phyloP scores from a whole-genome alignment of 1,140 invertebrate species.

The Chionoecetes opilio region DNA sequence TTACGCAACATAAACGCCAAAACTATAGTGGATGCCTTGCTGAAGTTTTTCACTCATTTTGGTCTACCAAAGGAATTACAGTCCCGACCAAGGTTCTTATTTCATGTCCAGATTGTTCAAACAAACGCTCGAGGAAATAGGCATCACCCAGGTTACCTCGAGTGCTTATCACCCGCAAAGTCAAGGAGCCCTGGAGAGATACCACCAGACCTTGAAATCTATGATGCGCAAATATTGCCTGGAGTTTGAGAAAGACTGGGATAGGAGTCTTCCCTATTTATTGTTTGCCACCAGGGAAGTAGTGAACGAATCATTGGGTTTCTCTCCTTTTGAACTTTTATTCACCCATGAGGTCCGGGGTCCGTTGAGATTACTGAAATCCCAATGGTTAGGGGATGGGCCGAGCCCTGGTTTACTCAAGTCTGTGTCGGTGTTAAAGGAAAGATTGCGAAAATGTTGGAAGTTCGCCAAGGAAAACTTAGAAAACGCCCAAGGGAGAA shows the following conservation, averaged over 20 bases:
- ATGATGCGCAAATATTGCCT: slow-evolving; percentile 35
- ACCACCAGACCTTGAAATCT: slow-evolving; percentile 34
- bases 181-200: slow-evolving; percentile 32
- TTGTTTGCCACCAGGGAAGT: neutral
- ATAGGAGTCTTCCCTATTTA: neutral
- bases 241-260: neutral
- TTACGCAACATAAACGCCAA: neutral
- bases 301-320: neutral
- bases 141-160: neutral
- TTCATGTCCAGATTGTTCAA: slow-evolving; percentile 44
- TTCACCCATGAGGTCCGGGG: neutral
- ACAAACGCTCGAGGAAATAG: neutral
- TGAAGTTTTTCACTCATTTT: slow-evolving; percentile 41
- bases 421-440: neutral
- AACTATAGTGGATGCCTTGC: neutral
- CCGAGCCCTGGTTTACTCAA: too few relatives aligned
- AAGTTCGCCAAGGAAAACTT: neutral
- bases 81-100: slow-evolving; percentile 36
- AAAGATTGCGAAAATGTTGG: neutral
- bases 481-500: neutral
- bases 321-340: neutral
- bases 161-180: slow-evolving; percentile 36
- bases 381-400: neutral
- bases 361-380: neutral
- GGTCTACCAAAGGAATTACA: slow-evolving; percentile 8